Percentiles rank a stretch among this genome's conserved stretches.
These are phyloP conservation scores for Lepilemur ruficaudatus DNA, from an alignment of 2,797 vertebrate genomes.

Conservation along the genomic window DNA sequence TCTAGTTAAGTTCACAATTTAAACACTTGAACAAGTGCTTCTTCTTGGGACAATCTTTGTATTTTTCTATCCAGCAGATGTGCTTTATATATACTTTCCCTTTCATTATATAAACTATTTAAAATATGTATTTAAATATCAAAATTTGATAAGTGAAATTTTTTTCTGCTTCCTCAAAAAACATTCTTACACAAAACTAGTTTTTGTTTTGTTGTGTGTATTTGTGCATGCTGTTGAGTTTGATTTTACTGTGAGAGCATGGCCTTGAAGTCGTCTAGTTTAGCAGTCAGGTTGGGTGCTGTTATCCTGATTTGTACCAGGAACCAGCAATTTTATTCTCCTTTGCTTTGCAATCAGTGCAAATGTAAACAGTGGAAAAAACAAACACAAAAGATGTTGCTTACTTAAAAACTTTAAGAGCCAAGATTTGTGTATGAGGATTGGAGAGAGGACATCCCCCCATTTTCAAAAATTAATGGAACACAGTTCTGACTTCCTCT, in stretches of 20 bases:
- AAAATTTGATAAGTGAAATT: not conserved
- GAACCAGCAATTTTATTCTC: not conserved
- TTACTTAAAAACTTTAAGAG: not conserved
- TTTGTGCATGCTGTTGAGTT: not conserved
- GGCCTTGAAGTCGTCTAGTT: not conserved
- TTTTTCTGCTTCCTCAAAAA: not conserved
- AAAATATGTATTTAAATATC: not conserved
- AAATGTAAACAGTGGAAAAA: not conserved
- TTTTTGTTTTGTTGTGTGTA: not conserved
- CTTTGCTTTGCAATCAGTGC: not conserved
- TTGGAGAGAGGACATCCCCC: accelerated
- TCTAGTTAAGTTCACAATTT: not conserved
- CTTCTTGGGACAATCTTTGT: not conserved
- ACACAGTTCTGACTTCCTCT: not conserved
- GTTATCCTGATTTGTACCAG: not conserved
- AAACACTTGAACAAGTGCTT: not conserved
- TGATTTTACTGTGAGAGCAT: not conserved
- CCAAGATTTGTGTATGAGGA: not conserved
- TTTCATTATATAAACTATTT: not conserved
- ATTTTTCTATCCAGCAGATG: not conserved
- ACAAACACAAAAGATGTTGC: not conserved
- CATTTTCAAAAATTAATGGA: not conserved
- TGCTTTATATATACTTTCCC: not conserved
- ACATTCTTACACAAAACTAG: not conserved
- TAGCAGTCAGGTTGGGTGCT: not conserved